A percentile compares a stretch with the other conserved stretches of the same genome.
These are phyloP conservation scores for Lycopodina hypogea DNA, from an alignment of 37 sponge, comb jelly and placozoan genomes.

Conservation along the genomic window DNA sequence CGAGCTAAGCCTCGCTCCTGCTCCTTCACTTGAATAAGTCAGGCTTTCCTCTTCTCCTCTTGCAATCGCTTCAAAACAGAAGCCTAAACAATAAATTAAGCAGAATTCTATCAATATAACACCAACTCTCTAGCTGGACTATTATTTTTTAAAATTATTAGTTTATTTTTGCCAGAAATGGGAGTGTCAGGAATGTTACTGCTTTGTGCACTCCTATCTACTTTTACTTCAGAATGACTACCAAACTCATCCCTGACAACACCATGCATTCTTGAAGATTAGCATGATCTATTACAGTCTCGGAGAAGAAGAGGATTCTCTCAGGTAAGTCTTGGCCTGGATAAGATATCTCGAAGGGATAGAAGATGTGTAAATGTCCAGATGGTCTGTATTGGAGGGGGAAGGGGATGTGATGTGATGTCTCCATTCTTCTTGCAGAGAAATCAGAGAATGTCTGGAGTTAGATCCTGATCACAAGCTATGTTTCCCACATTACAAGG, in stretches of 20 bases:
- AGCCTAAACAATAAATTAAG: slow-evolving; percentile 38
- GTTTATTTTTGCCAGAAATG: too few relatives aligned
- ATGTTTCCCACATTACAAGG: slow-evolving; percentile 93
- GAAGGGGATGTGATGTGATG: too few relatives aligned
- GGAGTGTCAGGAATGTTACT: too few relatives aligned
- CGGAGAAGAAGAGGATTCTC: slow-evolving; percentile 90
- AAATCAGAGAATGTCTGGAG: slow-evolving; percentile 92
- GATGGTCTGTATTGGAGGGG: too few relatives aligned
- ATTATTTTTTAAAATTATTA: too few relatives aligned
- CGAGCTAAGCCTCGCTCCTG: slow-evolving; percentile 57
- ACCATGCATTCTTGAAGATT: slow-evolving; percentile 80
- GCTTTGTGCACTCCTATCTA: too few relatives aligned
- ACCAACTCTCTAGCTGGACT: too few relatives aligned
- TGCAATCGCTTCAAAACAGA: slow-evolving; percentile 29
- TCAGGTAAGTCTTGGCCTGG: slow-evolving; percentile 52
- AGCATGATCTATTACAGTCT: slow-evolving; percentile 76
- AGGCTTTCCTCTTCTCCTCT: slow-evolving; percentile 40
- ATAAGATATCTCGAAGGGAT: neutral
- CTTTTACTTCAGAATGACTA: slow-evolving; percentile 64
- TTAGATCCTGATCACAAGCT: slow-evolving; percentile 89
- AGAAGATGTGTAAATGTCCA: neutral
- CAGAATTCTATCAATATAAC: too few relatives aligned
- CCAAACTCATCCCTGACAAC: slow-evolving; percentile 86
- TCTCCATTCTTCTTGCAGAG: slow-evolving; percentile 42
- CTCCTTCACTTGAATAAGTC: slow-evolving; percentile 64